Evolutionary conservation across 2,888 invertebrate species (phyloP).

Genomic region (Leptodirus hochenwartii): DNA sequence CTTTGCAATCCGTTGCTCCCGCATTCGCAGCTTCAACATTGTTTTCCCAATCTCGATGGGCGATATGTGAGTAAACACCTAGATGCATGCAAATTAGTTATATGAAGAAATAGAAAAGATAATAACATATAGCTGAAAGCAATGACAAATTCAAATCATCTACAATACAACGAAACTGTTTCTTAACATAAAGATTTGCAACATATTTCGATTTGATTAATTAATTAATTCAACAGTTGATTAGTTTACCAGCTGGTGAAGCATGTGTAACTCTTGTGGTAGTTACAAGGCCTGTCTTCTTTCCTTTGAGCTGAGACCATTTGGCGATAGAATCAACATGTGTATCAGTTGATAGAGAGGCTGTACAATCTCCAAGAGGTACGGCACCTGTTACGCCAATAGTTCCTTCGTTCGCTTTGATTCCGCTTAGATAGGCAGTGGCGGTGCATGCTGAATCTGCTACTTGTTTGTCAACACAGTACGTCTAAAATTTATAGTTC

Average conservation of each 20-base stretch:
- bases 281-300: slow-evolving; percentile 46
- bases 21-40: slow-evolving; percentile 38
- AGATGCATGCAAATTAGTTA: neutral
- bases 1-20: slow-evolving; percentile 39
- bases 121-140: too few relatives aligned
- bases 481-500: slow-evolving; percentile 43
- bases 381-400: slow-evolving; percentile 51
- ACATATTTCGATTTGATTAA: too few relatives aligned
- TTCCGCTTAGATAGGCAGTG: slow-evolving; percentile 56
- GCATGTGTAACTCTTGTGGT: slow-evolving; percentile 61
- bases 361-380: slow-evolving; percentile 35
- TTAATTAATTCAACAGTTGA: too few relatives aligned
- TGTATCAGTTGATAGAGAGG: slow-evolving; percentile 31
- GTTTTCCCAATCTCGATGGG: slow-evolving; percentile 55
- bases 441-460: slow-evolving; percentile 65
- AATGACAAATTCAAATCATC: too few relatives aligned
- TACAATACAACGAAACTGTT: too few relatives aligned
- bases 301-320: slow-evolving; percentile 47
- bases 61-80: slow-evolving; percentile 51
- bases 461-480: slow-evolving; percentile 50
- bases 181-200: too few relatives aligned
- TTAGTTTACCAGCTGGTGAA: slow-evolving; percentile 41
- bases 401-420: slow-evolving; percentile 54
- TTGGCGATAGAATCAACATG: slow-evolving; percentile 46
- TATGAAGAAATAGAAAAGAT: neutral